phyloP scores from a whole-genome alignment of 2,888 invertebrate species.

The Prenolepis imparis region DNA sequence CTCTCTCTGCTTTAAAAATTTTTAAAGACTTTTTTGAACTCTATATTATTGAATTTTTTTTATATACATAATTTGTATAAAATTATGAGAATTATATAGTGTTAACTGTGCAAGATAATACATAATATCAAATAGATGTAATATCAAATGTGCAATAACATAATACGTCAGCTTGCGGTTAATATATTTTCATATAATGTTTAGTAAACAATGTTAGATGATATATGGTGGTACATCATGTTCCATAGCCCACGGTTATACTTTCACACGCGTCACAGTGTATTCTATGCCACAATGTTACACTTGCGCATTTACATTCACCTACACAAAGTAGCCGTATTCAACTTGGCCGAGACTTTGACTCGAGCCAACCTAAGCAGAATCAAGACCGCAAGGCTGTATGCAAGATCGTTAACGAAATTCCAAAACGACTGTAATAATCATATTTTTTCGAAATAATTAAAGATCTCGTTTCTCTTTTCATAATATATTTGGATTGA shows the following conservation, averaged over 20 bases:
- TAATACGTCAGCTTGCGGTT: conserved; percentile 35
- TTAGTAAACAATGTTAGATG: conserved; percentile 53
- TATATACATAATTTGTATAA: background rate
- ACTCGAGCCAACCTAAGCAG: conserved; percentile 48
- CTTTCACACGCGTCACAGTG: conserved; percentile 35
- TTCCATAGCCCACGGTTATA: conserved; percentile 34
- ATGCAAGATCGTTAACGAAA: conserved; percentile 12
- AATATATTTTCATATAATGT: conserved; percentile 47
- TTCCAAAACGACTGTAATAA: conserved; percentile 26
- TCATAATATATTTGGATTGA: background rate
- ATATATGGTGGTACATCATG: conserved; percentile 33
- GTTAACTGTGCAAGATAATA: background rate
- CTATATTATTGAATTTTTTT: background rate
- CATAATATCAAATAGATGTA: conserved; percentile 31
- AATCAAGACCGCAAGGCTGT: conserved; percentile 49
- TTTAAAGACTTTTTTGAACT: background rate
- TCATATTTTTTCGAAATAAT: conserved; percentile 13
- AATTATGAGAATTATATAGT: conserved; percentile 9
- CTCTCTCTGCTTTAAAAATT: background rate
- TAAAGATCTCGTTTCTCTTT: background rate
- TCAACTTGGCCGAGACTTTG: conserved; percentile 62
- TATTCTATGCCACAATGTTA: conserved; percentile 46
- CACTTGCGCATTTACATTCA: conserved; percentile 43
- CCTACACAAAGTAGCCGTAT: conserved; percentile 54
- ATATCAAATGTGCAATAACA: conserved; percentile 45